Percentiles rank a stretch among this genome's conserved stretches.
These are phyloP conservation scores for Himalopsyche anomala DNA, from an alignment of 2,888 invertebrate genomes.

Conservation along the genomic window DNA sequence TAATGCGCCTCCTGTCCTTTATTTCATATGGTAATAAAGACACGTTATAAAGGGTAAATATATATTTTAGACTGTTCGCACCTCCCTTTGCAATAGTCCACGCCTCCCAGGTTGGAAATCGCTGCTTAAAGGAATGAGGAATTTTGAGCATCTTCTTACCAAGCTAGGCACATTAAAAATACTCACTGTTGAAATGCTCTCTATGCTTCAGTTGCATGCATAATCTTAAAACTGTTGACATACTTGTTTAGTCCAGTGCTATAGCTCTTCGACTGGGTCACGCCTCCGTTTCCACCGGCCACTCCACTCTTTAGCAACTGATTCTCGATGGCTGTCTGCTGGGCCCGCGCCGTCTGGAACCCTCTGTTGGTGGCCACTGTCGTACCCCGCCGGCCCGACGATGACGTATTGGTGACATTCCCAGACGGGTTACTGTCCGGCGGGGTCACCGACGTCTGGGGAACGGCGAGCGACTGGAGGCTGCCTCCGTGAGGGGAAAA, in stretches of 20 bases:
- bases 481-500: conserved; percentile 73
- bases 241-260: conserved; percentile 56
- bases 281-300: conserved; percentile 45
- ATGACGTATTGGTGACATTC: not conserved
- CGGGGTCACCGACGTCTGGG: conserved; percentile 3
- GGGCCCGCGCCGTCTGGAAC: conserved; percentile 52
- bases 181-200: no score
- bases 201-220: no score
- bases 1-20: no score
- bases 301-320: conserved; percentile 36
- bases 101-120: no score
- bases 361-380: conserved; percentile 66
- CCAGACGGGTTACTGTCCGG: conserved; percentile 1
- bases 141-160: no score
- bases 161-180: no score
- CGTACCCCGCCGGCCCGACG: not conserved
- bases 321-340: conserved; percentile 56
- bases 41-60: no score
- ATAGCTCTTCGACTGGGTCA: conserved; percentile 58
- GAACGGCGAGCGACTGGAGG: conserved; percentile 41
- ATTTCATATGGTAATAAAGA: no score
- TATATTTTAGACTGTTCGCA: no score
- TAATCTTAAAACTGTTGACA: not conserved
- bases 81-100: no score
- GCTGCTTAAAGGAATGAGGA: no score